These are phyloP conservation scores for Bettongia penicillata DNA, from an alignment of 2,113 vertebrate species.

Conservation along the genomic window DNA sequence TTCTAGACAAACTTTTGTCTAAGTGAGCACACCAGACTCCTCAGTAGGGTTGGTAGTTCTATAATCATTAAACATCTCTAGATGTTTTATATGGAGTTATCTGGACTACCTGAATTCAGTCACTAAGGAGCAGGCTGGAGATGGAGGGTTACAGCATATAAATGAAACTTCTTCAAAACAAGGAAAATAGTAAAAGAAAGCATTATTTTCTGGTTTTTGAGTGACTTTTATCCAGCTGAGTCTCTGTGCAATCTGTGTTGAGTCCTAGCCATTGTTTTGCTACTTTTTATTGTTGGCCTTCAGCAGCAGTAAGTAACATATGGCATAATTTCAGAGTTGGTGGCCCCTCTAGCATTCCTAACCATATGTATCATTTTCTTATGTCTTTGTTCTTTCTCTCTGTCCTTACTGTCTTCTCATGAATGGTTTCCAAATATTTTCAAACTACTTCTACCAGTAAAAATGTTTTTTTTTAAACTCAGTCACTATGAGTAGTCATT, in stretches of 20 bases:
- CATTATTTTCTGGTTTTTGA: background rate
- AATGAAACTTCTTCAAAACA: constrained; percentile 6
- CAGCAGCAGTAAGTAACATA: background rate
- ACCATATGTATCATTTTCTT: rapidly evolving
- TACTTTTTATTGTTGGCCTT: background rate
- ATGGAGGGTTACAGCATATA: background rate
- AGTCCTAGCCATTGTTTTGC: background rate
- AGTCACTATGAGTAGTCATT: background rate
- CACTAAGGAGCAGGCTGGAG: constrained; percentile 5
- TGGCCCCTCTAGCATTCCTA: rapidly evolving
- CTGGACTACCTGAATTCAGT: background rate
- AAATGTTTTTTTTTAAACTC: background rate
- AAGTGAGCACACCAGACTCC: background rate
- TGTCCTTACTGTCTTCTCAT: background rate
- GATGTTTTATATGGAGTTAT: background rate
- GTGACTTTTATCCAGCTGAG: background rate
- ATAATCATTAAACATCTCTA: background rate
- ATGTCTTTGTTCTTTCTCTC: background rate
- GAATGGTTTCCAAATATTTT: background rate
- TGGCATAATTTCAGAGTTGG: background rate
- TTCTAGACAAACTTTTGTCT: background rate
- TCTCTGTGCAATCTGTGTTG: background rate
- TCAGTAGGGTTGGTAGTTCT: background rate
- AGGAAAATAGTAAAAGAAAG: background rate
- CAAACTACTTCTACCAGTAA: background rate